Percentiles rank a stretch among this genome's conserved stretches.
Evolutionary conservation across 2,888 invertebrate genomes (phyloP).

Genomic region (Acronicta aceris): DNA sequence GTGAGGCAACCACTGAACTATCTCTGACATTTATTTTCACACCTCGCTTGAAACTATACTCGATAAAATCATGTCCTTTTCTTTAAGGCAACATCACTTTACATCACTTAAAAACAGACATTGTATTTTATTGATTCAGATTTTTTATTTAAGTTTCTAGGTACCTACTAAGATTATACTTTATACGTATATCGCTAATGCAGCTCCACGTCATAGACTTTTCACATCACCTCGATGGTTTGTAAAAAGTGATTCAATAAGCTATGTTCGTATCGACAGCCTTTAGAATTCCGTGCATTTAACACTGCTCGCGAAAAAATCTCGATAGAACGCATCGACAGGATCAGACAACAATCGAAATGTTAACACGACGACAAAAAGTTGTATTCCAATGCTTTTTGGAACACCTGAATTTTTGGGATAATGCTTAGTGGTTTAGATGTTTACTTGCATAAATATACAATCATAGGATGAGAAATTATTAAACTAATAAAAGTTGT

Average conservation of each 20-base stretch:
- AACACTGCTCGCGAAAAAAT: conserved; percentile 74
- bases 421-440: conserved; percentile 30
- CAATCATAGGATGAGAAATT: too few species aligned
- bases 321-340: conserved; percentile 64
- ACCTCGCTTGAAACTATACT: conserved; percentile 23
- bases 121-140: neutral
- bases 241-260: conserved; percentile 53
- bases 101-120: neutral
- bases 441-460: conserved; percentile 18
- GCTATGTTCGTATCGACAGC: conserved; percentile 57
- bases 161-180: neutral
- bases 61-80: conserved; percentile 14
- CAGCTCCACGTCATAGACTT: conserved; percentile 6
- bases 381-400: conserved; percentile 49
- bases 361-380: conserved; percentile 76
- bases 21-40: conserved; percentile 53
- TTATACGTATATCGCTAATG: conserved; percentile 15
- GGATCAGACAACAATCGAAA: conserved; percentile 83
- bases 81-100: conserved; percentile 21
- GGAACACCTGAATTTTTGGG: conserved; percentile 42
- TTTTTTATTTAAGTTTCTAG: neutral
- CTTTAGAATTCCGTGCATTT: conserved; percentile 76
- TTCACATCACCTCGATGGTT: conserved; percentile 34
- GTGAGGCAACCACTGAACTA: conserved; percentile 38
- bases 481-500: too few species aligned